Evolutionary conservation across 2,113 vertebrate genomes (phyloP).

Genomic region (Hydrochoerus hydrochaeris): DNA sequence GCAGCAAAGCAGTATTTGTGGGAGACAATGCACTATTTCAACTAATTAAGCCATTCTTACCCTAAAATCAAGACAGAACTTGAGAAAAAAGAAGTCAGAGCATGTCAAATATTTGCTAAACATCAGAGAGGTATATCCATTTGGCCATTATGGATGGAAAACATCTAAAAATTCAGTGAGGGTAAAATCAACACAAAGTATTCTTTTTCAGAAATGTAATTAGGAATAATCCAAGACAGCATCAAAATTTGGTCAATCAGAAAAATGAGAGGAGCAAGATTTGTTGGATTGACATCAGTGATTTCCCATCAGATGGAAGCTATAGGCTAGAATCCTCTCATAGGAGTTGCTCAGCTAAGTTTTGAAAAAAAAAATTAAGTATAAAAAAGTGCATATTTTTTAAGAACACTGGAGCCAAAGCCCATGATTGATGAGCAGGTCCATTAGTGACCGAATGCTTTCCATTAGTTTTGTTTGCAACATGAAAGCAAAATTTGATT

Average conservation of each 20-base stretch:
- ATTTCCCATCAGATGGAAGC: background rate
- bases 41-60: background rate
- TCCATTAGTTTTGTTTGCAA: constrained; percentile 21
- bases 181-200: background rate
- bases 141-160: constrained; percentile 43
- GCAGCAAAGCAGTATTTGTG: background rate
- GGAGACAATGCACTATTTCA: background rate
- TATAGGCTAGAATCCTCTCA: constrained; percentile 36
- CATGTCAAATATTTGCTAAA: background rate
- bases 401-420: constrained; percentile 2
- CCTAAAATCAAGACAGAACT: background rate
- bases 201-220: background rate
- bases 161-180: background rate
- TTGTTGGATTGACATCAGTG: background rate
- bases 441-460: background rate
- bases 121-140: background rate
- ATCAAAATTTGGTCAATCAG: background rate
- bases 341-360: background rate
- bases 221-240: background rate
- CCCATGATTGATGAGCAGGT: background rate
- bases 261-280: background rate
- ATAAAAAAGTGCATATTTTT: background rate
- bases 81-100: constrained; percentile 47
- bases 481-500: background rate
- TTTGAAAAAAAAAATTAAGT: background rate